Percentiles rank a stretch among this genome's conserved stretches.
Evolutionary conservation across 2,888 invertebrate species (phyloP).

Genomic region (Chydorus sphaericus): DNA sequence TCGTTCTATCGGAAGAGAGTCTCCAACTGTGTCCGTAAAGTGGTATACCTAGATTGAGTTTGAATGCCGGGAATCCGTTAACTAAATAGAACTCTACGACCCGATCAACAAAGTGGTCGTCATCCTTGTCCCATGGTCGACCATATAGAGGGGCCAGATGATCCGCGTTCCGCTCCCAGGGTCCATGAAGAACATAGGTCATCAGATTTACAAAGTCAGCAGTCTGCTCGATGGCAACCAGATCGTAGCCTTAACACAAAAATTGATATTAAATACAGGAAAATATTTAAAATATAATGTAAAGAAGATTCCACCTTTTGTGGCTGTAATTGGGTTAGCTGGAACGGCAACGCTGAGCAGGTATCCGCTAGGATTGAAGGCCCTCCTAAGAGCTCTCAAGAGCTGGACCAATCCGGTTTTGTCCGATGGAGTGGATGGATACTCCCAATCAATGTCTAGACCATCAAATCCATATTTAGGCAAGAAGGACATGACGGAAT

Average conservation of each 20-base stretch:
- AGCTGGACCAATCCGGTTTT: conserved; percentile 8
- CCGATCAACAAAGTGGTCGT: not conserved
- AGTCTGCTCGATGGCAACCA: conserved; percentile 39
- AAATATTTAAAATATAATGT: too few relatives aligned
- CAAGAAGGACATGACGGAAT: conserved; percentile 4
- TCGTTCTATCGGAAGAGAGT: conserved; percentile 32
- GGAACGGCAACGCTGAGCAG: conserved; percentile 11
- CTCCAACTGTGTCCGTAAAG: conserved; percentile 54
- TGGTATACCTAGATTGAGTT: conserved; percentile 52
- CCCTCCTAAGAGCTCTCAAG: not conserved
- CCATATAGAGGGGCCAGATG: not conserved
- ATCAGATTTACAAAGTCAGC: not conserved
- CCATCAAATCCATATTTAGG: conserved; percentile 11
- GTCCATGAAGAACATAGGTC: too few relatives aligned
- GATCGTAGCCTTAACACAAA: conserved; percentile 47
- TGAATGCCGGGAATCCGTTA: conserved; percentile 41
- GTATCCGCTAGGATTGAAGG: conserved; percentile 8
- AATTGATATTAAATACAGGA: too few relatives aligned
- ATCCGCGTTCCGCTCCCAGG: too few relatives aligned
- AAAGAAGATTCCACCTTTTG: too few relatives aligned
- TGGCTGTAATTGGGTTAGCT: too few relatives aligned
- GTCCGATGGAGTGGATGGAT: conserved; percentile 7
- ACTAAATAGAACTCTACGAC: conserved; percentile 37
- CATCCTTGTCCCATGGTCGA: too few relatives aligned
- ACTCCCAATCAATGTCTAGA: conserved; percentile 14